phyloP scores from a whole-genome alignment of 2,797 vertebrate species.

The Pitangus sulphuratus region DNA sequence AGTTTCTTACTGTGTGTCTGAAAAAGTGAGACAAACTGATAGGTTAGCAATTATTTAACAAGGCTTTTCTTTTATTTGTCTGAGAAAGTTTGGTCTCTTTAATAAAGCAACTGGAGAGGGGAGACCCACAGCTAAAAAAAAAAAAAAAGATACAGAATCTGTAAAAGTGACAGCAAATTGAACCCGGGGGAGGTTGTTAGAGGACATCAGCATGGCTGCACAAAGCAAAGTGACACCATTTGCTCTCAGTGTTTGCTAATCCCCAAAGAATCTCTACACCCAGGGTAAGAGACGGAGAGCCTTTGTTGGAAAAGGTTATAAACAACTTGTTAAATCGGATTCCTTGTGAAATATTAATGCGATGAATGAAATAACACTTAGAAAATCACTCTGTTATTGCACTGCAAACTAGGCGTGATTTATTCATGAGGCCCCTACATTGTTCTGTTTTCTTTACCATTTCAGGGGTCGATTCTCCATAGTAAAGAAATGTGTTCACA shows the following conservation, averaged over 20 bases:
- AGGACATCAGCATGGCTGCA: neutral
- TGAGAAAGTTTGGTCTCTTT: neutral
- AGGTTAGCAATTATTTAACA: neutral
- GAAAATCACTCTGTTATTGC: neutral
- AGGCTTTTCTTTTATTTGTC: neutral
- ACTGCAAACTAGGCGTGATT: neutral
- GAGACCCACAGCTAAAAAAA: neutral
- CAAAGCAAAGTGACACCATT: neutral
- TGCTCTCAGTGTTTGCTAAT: constrained; percentile 26
- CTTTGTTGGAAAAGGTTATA: constrained; percentile 15
- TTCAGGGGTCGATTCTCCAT: constrained; percentile 93
- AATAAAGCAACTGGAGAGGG: neutral
- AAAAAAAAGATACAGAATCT: neutral
- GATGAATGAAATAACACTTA: neutral
- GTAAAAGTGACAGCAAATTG: constrained; percentile 27
- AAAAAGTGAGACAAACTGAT: neutral
- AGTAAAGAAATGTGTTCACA: constrained; percentile 94
- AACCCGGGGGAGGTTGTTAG: constrained; percentile 49
- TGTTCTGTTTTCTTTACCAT: neutral
- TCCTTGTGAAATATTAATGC: constrained; percentile 42
- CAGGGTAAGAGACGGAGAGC: neutral
- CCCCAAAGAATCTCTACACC: neutral
- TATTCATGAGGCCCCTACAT: neutral
- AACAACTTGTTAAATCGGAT: constrained; percentile 29
- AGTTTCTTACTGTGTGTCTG: neutral